Base-by-base conservation (phyloP, 2,797 vertebrate species). In the Hipposideros larvatus region DNA sequence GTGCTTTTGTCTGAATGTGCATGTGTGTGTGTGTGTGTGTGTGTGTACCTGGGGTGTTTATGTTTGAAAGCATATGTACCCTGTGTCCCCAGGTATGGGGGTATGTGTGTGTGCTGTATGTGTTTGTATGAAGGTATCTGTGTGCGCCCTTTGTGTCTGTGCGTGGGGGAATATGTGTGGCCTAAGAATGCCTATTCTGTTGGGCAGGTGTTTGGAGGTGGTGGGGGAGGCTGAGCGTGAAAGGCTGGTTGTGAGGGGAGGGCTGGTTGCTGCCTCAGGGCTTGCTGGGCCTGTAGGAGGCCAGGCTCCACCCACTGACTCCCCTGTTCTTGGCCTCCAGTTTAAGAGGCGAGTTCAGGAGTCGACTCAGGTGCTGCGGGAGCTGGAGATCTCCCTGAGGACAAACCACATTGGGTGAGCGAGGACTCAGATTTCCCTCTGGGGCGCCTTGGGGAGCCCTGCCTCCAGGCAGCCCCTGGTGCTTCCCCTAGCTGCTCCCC, bases 321-420 rank as follows among this genome's bases (percentile, higher is more conserved):
- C 0, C 0, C 21, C 51, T 87, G 34, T 80, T 92, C 87, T 51
- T 77, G 84, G 41, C 59, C 61, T 85, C 90, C 96, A 99, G 99
- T 99, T 99, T 98, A 99, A 99, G 98, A 99, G 99, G 96, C 98
- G 99, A 14, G 98, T 99, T 83, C 99, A 99, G 97, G 99, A 99
- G 95, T 99, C 99, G 0, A 99, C 99, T 0, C 99, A 99, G 98
- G 98, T 99, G 97, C 98, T 99, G 22, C 98, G 99, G 98, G 99
- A 99, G 97, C 98, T 99, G 98, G 99, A 99, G 98, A 99, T 99
- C 94, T 99, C 99, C 95, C 97, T 99, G 97, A 98, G 99, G 97
- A 99, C 99, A 95, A 99, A 99, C 98, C 99, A 99, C 94, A 99
- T 99, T 0, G 99, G 99, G 99, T 99, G 93, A 99, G 99, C 86